Conservation (phyloP, 2,797 vertebrate species). For the Enteromius thamalakanensis region DNA sequence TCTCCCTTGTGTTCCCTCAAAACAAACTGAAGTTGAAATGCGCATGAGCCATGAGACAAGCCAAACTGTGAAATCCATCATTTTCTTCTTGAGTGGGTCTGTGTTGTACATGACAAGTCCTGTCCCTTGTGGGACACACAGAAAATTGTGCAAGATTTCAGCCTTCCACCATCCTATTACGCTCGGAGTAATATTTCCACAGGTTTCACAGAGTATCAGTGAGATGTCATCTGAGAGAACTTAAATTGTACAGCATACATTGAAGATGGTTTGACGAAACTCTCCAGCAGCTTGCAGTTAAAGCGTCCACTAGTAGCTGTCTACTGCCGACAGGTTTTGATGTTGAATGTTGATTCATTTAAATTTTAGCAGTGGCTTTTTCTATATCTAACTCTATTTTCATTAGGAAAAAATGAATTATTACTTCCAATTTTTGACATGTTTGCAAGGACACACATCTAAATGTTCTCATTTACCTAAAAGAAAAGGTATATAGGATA, state of each 20-base stretch:
- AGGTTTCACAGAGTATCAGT: conserved; percentile 48
- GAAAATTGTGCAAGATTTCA: conserved; percentile 60
- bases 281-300: conserved; percentile 4
- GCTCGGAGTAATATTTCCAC: conserved; percentile 60
- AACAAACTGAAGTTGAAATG: conserved; percentile 55
- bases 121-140: conserved; percentile 49
- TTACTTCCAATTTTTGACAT: not conserved
- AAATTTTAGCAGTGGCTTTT: not conserved
- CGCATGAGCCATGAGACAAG: conserved; percentile 39
- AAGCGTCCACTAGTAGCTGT: not conserved
- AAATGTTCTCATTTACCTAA: too few relatives aligned
- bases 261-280: conserved; percentile 2
- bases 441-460: too few relatives aligned
- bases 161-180: conserved; percentile 61
- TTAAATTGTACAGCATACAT: conserved; percentile 28
- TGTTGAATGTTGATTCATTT: not conserved
- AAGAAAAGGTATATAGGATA: not conserved
- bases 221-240: conserved; percentile 49
- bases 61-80: conserved; percentile 64
- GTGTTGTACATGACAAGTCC: conserved; percentile 55
- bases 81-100: conserved; percentile 56
- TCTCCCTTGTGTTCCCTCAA: conserved; percentile 51
- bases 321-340: not conserved
- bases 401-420: not conserved
- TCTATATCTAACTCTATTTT: not conserved